Percentiles rank a stretch among this genome's conserved stretches.
phyloP scores from a whole-genome alignment of 2,888 invertebrate species.

The Clepsis dumicolana region DNA sequence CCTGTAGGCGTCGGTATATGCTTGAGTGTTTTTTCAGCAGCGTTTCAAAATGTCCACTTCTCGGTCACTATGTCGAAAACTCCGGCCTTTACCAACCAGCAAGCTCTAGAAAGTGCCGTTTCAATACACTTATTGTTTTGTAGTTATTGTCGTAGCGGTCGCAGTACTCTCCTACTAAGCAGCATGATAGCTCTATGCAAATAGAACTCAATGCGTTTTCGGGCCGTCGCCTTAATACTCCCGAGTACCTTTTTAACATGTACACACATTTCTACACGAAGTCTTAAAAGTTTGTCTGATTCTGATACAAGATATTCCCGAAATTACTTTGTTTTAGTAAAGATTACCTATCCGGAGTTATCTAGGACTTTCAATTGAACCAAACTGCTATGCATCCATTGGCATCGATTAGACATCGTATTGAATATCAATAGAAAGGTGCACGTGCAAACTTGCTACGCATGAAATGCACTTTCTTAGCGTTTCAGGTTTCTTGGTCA shows the following conservation, averaged over 20 bases:
- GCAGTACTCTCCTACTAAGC: not conserved
- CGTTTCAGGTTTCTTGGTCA: constrained; percentile 24
- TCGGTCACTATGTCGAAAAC: not conserved
- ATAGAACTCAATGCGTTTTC: not conserved
- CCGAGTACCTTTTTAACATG: too few relatives aligned
- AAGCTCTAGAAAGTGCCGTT: constrained; percentile 13
- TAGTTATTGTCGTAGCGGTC: not conserved
- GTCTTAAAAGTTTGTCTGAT: too few relatives aligned
- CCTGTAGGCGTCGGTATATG: not conserved
- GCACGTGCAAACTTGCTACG: not conserved
- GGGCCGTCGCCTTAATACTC: too few relatives aligned
- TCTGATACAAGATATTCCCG: not conserved
- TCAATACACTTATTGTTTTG: constrained; percentile 14
- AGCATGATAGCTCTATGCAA: not conserved
- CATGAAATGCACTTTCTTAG: constrained; percentile 14
- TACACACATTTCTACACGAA: too few relatives aligned
- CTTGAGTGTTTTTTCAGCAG: not conserved
- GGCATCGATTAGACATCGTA: not conserved
- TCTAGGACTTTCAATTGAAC: not conserved
- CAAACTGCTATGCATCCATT: not conserved
- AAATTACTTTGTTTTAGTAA: not conserved
- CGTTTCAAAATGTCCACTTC: not conserved
- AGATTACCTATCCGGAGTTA: not conserved
- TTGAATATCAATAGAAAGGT: constrained; percentile 1
- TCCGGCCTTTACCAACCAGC: not conserved